Base-by-base conservation (phyloP, 2,113 vertebrate genomes). In the Delphinapterus leucas region DNA sequence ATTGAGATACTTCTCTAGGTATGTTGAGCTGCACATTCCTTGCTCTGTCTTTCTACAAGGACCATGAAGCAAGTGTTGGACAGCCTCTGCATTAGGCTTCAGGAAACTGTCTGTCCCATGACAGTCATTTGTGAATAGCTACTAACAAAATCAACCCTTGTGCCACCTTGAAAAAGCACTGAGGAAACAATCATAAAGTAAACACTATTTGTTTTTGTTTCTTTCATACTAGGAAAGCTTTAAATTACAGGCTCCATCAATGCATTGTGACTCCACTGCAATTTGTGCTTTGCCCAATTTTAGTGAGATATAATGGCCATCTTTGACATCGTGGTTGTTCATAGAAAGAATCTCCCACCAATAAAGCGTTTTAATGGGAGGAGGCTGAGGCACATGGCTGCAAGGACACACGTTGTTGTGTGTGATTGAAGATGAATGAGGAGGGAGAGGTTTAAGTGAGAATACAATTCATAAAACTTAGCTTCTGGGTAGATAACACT, bases 281-380 rank as follows among this genome's bases (percentile, higher is more conserved):
- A 5, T 26, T 26, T 68, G 74, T 90, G 18, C 38, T 5, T 96
- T 95, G 23, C 0, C 9, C 0, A 10, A 73, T 93, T 93, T 94
- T 0, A 0, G 17, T 88, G 58, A 83, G 47, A 82, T 26, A 0
- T 41, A 10, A 73, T 26, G 53, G 3, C 5, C 31, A 73, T 60
- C 68, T 53, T 88, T 93, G 88, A 73, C 61, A 76, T 49, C 41
- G 28, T 0, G 79, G 77, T 89, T 15, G 0, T 88, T 85, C 31
- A 88, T 0, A 0, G 92, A 96, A 67, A n/a, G 6, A 20, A 70
- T 55, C 41, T 93, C 60, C 9, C 6, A 47, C 55, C 83, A 10
- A 58, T 70, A 53, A 65, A 60, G 21, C 2, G 6, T 26, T 49
- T 17, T 87, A 4, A 44, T 90, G 33, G 87, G 91, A 92, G 49